phyloP scores from a whole-genome alignment of 2,797 vertebrate species.

The Neomorphus geoffroyi region DNA sequence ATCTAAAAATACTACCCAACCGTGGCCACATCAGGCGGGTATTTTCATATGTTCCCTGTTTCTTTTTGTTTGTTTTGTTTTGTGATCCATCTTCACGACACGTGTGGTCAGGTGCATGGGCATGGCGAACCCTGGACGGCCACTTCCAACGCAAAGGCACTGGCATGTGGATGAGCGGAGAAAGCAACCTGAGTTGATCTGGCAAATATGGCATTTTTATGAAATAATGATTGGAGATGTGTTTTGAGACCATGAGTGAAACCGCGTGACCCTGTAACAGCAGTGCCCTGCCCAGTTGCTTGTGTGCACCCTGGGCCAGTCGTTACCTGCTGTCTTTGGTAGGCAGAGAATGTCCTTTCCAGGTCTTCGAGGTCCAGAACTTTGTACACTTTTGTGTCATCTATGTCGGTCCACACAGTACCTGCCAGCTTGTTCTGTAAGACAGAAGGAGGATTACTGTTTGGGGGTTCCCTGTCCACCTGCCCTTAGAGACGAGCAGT shows the following conservation, averaged over 20 bases:
- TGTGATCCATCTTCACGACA: background rate
- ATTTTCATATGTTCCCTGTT: constrained; percentile 5
- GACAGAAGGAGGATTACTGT: background rate
- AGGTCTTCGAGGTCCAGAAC: constrained; percentile 93
- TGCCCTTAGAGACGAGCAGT: background rate
- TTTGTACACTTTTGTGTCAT: constrained; percentile 92
- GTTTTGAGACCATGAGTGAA: background rate
- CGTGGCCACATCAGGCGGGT: constrained; percentile 11
- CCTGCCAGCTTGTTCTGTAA: constrained; percentile 93
- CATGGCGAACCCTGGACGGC: rapidly evolving
- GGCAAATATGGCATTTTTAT: background rate
- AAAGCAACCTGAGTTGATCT: background rate
- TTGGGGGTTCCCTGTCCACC: background rate
- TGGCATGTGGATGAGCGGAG: background rate
- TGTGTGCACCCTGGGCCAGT: rapidly evolving
- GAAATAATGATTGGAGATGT: background rate
- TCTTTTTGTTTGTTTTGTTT: background rate
- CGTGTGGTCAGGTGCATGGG: background rate
- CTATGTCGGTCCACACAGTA: constrained; percentile 93
- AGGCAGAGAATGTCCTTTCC: constrained; percentile 97
- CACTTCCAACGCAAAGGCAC: background rate
- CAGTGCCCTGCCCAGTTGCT: background rate
- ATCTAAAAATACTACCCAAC: constrained; percentile 32
- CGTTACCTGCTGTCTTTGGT: constrained; percentile 98
- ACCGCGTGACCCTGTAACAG: rapidly evolving